Evolutionary conservation across 2,888 invertebrate species (phyloP).

Genomic region (Mactromeris polynyma): DNA sequence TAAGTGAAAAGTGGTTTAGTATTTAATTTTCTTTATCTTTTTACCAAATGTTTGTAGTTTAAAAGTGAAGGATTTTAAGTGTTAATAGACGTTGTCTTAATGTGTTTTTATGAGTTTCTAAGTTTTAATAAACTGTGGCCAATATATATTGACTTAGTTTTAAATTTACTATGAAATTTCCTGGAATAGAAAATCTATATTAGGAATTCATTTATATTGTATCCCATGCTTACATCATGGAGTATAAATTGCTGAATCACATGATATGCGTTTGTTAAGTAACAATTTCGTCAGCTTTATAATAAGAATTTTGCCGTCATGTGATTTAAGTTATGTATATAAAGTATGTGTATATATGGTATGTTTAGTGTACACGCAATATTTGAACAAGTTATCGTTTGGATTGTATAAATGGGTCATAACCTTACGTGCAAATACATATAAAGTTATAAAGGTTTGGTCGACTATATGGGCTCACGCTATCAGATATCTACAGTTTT

Average conservation of each 20-base stretch:
- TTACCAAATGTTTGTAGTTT: background rate
- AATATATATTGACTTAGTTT: background rate
- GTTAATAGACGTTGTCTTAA: background rate
- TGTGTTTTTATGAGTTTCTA: background rate
- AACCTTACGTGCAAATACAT: background rate
- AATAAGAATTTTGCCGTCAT: background rate
- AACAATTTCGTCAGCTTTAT: background rate
- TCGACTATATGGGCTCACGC: background rate
- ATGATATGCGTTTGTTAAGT: background rate
- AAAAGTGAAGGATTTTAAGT: background rate
- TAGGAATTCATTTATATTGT: background rate
- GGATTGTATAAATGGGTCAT: constrained; percentile 9
- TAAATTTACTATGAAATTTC: background rate
- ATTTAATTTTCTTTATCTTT: no score
- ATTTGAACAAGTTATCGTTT: background rate
- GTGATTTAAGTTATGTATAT: background rate
- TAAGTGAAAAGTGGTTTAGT: no score
- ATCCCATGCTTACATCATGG: background rate
- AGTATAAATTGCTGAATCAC: background rate
- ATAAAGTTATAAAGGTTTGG: constrained; percentile 5
- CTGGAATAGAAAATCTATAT: background rate
- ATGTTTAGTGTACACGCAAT: constrained; percentile 6
- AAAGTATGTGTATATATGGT: background rate
- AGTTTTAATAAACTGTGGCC: background rate
- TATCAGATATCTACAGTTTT: background rate